Evolutionary conservation across 2,888 invertebrate species (phyloP), one percentile per base, ranked within the genome.

Genomic region (Andrena chrysosceles): DNA sequence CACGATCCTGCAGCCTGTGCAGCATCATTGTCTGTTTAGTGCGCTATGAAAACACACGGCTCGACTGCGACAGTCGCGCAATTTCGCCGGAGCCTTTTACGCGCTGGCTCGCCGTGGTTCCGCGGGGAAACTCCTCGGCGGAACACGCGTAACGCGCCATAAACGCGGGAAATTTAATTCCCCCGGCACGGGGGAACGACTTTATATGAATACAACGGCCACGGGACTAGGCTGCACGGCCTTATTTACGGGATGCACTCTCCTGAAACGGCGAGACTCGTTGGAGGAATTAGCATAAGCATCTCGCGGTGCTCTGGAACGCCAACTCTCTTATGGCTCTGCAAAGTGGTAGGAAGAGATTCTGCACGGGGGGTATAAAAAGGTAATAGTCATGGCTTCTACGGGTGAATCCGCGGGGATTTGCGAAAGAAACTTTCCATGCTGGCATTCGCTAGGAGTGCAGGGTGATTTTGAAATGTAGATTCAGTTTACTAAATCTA

Each of bases 281-380:
- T 62, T 52, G 69, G 78, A 79, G 70, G 77, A 86, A 90, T 89
- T 89, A 88, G 85, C 89, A 89, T 89, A 88, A 89, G 81, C 85
- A 74, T 31, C n/a, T 13, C 82, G 76, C 80, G 83, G 56, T 26
- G 10, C 48, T 26, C 60, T 59, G 77, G 66, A 75, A 54, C 76
- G 52, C 49, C 48, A 33, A 54, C 59, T 16, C 26, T 69, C 62
- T 66, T 74, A 79, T 48, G 67, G 42, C 26, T 49, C 23, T 52
- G 35, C 66, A 26, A 33, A 31, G 31, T 33, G 59, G 26, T 64
- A 68, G 75, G 48, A 79, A 60, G 35, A 60, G 54, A 29, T n/a
- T 20, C 42, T 63, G 72, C 52, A 67, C 67, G 20, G 54, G 20
- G n/a, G 20, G 52, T 52, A 8, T 10, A 54, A 54, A 52, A 54